Conservation (phyloP, 2,797 vertebrate genomes). For the Steatocranus sp. region DNA sequence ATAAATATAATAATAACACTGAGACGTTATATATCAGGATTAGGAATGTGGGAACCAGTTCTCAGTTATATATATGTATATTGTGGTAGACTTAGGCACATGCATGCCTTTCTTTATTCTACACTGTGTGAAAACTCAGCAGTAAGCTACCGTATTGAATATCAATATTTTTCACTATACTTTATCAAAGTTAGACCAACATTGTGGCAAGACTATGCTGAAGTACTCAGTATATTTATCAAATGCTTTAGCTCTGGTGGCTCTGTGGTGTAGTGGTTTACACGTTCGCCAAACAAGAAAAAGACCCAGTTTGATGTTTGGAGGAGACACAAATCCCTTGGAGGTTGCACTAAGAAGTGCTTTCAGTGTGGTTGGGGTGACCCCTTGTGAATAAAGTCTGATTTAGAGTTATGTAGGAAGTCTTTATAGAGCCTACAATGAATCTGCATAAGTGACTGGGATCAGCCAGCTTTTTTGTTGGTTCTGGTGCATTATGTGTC, state of each 20-base stretch:
- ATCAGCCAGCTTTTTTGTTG: neutral
- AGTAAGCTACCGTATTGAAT: neutral
- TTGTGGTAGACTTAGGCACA: neutral
- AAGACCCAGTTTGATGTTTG: neutral
- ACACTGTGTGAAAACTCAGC: neutral
- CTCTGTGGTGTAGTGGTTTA: neutral
- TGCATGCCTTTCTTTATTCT: neutral
- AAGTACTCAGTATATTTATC: neutral
- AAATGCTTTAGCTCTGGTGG: accelerated
- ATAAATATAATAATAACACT: neutral
- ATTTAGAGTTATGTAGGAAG: neutral
- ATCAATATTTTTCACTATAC: neutral
- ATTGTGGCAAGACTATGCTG: neutral
- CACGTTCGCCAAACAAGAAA: accelerated
- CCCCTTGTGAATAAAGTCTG: neutral
- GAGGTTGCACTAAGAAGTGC: neutral
- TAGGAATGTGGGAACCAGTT: neutral
- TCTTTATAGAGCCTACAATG: neutral
- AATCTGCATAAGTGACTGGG: neutral
- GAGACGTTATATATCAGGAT: neutral
- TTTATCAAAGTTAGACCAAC: neutral
- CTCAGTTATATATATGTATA: neutral
- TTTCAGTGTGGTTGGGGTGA: neutral
- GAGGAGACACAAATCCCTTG: neutral
- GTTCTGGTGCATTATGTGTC: neutral